Percentiles rank a stretch among this genome's conserved stretches.
Conservation (phyloP, 2,113 vertebrate genomes). For the Lepus europaeus region DNA sequence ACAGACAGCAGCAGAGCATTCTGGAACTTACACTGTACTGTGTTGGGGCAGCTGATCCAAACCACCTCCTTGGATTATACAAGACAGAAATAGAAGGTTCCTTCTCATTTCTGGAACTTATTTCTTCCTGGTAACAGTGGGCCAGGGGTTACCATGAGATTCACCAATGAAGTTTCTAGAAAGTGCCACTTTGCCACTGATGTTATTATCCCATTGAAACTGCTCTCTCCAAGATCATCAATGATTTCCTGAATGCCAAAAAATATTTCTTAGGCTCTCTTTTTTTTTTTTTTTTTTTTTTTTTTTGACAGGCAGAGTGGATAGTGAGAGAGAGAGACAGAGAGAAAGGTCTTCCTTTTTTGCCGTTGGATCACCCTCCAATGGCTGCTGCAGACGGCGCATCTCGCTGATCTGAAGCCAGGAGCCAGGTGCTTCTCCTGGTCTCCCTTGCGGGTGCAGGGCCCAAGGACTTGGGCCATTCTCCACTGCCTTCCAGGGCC, state of each 20-base stretch:
- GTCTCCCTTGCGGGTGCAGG: too few relatives aligned
- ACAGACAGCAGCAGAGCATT: neutral
- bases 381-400: too few relatives aligned
- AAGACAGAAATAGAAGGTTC: constrained; percentile 55
- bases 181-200: neutral
- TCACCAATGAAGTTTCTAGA: neutral
- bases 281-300: too few relatives aligned
- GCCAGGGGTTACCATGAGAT: neutral
- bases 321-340: too few relatives aligned
- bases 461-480: too few relatives aligned
- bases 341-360: too few relatives aligned
- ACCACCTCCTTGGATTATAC: constrained; percentile 37
- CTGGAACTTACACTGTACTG: constrained; percentile 17
- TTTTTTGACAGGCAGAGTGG: too few relatives aligned
- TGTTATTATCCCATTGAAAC: neutral
- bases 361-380: too few relatives aligned
- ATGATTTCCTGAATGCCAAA: neutral
- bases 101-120: neutral
- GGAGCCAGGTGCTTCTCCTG: too few relatives aligned
- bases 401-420: too few relatives aligned
- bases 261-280: neutral
- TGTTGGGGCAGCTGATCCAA: constrained; percentile 44
- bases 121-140: constrained; percentile 30
- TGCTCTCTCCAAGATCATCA: constrained; percentile 18
- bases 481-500: too few relatives aligned